Conservation (phyloP, 2,797 vertebrate species). For the Thunnus albacares region DNA sequence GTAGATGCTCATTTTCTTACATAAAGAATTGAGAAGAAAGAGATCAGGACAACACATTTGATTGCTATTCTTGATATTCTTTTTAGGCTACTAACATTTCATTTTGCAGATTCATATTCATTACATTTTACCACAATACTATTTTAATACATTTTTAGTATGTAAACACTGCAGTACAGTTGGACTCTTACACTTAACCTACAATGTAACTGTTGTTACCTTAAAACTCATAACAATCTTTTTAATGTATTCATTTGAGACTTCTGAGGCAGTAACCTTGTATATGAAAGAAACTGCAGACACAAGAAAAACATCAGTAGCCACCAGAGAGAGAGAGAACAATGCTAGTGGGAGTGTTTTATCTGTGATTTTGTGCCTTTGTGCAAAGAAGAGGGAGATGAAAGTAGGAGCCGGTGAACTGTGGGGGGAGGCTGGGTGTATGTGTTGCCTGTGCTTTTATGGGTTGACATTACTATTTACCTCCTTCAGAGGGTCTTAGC, state of each 20-base stretch:
- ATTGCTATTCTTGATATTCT: too few relatives aligned
- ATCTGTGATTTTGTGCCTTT: slow-evolving; percentile 68
- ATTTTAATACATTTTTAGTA: too few relatives aligned
- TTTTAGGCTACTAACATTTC: too few relatives aligned
- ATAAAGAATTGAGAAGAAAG: background rate
- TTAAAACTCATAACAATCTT: background rate
- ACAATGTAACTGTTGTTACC: background rate
- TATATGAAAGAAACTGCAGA: slow-evolving; percentile 55
- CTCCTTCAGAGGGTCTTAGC: slow-evolving; percentile 70
- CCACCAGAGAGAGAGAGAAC: slow-evolving; percentile 59
- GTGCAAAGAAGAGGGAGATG: slow-evolving; percentile 63
- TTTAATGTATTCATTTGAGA: slow-evolving; percentile 17
- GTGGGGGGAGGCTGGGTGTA: slow-evolving; percentile 21
- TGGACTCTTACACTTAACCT: too few relatives aligned
- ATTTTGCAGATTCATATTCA: too few relatives aligned
- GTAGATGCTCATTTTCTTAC: background rate
- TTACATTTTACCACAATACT: too few relatives aligned
- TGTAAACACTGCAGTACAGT: too few relatives aligned
- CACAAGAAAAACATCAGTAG: slow-evolving; percentile 62
- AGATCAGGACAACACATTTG: too few relatives aligned
- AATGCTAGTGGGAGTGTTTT: slow-evolving; percentile 61
- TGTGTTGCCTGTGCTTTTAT: slow-evolving; percentile 57
- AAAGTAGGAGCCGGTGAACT: slow-evolving; percentile 58
- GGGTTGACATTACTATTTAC: slow-evolving; percentile 72
- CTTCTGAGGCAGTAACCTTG: slow-evolving; percentile 22